A percentile compares a stretch with the other conserved stretches of the same genome.
Evolutionary conservation across 2,888 invertebrate species (phyloP).

Genomic region (Coelopa pilipes): DNA sequence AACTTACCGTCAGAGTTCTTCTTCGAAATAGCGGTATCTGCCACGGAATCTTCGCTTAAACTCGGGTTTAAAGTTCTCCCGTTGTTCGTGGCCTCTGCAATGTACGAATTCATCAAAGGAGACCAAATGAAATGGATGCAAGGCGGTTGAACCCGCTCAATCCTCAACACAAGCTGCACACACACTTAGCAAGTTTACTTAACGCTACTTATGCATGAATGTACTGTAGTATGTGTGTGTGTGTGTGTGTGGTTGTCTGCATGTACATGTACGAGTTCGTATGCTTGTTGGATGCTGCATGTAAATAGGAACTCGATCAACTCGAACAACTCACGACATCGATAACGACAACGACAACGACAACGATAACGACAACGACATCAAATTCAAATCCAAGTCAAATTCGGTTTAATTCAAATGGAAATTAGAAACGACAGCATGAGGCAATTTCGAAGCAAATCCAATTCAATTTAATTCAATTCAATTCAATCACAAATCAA

Average conservation of each 20-base stretch:
- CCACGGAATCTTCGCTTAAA: slow-evolving; percentile 84
- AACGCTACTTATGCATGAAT: background rate
- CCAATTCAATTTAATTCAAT: slow-evolving; percentile 11
- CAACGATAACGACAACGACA: background rate
- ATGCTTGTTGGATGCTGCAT: too few species aligned
- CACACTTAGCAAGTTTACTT: slow-evolving; percentile 26
- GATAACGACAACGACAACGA: slow-evolving; percentile 16
- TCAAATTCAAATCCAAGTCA: background rate
- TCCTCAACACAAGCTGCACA: slow-evolving; percentile 16
- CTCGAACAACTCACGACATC: slow-evolving; percentile 27
- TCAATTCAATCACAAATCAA: slow-evolving; percentile 13
- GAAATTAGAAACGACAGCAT: slow-evolving; percentile 33
- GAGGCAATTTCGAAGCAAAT: slow-evolving; percentile 36
- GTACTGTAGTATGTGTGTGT: background rate
- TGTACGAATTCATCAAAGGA: slow-evolving; percentile 56
- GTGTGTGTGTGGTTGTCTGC: background rate
- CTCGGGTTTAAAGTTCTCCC: slow-evolving; percentile 75
- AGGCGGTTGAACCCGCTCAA: slow-evolving; percentile 25
- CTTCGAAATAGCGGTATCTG: slow-evolving; percentile 82
- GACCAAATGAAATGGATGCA: slow-evolving; percentile 47
- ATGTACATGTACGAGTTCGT: too few species aligned
- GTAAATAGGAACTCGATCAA: slow-evolving; percentile 6
- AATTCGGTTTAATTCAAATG: background rate
- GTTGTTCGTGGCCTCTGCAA: slow-evolving; percentile 69
- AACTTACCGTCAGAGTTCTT: slow-evolving; percentile 86